Base-by-base conservation (phyloP, 1,140 invertebrate species). In the Anastrepha obliqua region DNA sequence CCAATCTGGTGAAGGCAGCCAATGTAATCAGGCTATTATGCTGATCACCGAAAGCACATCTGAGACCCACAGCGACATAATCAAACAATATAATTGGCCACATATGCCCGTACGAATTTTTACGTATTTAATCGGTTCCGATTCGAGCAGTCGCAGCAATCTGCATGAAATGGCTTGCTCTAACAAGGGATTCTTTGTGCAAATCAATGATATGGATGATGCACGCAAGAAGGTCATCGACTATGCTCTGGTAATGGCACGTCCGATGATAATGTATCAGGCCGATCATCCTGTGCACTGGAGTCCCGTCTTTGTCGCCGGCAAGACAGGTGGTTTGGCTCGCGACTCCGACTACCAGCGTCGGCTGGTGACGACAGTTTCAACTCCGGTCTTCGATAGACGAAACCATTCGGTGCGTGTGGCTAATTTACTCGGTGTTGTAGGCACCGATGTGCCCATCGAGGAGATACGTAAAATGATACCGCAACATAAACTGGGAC, bases 1-100 rank as follows among this genome's bases (percentile, higher is more conserved):
- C 91, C 95, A 96, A 87, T 96, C 96, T 0, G 95, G 96, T 2
- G 95, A 96, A 89, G 97, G 98, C 8, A 96, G 96, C 88, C 97
- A 98, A 90, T 99, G 99, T 92, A 99, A 99, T 94, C 98, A 99
- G 94, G 98, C 98, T 2, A 99, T 99, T 65, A 99, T 99, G 96
- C 93, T 99, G 78, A 96, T 99, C 58, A 98, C 97, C 5, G 98
- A 99, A 91, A 98, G 98, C 51, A 96, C 98, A n/a, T 96, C 97
- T 0, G 96, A 96, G 87, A 95, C 94, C 2, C 91, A 93, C 87
- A 92, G 91, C 88, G 93, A 93, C 7, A 91, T 92, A 29, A 97
- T 98, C 90, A 95, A 97, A 89, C 94, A 95, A 78, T 98, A 98
- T 94, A 99, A 99, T 94, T 98, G 96, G 95, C 97, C 97, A 0